Evolutionary conservation across 2,797 vertebrate genomes (phyloP), one percentile per base, ranked within the genome.

Genomic region (Gallinago solitaria): DNA sequence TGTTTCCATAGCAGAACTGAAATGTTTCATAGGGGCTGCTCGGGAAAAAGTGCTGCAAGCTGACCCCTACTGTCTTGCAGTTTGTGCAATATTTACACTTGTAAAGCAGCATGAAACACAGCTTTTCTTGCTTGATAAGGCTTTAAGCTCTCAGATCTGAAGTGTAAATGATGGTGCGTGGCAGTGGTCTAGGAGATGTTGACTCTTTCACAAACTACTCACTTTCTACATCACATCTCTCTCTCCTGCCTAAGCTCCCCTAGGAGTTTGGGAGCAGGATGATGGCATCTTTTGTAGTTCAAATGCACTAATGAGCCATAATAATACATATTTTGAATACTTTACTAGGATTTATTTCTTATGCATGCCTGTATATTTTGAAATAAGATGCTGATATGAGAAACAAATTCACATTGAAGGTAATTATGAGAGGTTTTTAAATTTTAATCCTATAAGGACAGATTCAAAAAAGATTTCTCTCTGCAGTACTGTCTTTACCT

Each of bases 351-450:
- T 87, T 93, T 74, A 43, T 83, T 87, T 85, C 59, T 91, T 74
- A 53, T 47, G 17, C 9, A 35, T 61, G 35, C 12, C 21, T 39
- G 6, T 54, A 32, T 86, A 67, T 59, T 89, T 90, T 86, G 71
- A 93, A 95, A 83, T 79, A 87, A 83, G 35, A 85, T 74, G 41
- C 27, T 80, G 45, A 89, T 83, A 50, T 33, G 32, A 77, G 93
- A 82, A 93, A 41, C 8, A 65, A 57, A 13, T 35, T 85, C 51
- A 71, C 23, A 43, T 33, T 64, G 57, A 51, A 54, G 57, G 37
- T 80, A 94, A 96, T 68, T 87, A 71, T 4, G 2, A 61, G 28
- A 63, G 25, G 6, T 28, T 90, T 95, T 87, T 53, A 84, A 95
- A 67, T 28, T 41, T 89, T 77, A 92, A 87, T 92, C 45, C 32